phyloP scores from a whole-genome alignment of 2,113 vertebrate species.

The Protobothrops flavoviridis region DNA sequence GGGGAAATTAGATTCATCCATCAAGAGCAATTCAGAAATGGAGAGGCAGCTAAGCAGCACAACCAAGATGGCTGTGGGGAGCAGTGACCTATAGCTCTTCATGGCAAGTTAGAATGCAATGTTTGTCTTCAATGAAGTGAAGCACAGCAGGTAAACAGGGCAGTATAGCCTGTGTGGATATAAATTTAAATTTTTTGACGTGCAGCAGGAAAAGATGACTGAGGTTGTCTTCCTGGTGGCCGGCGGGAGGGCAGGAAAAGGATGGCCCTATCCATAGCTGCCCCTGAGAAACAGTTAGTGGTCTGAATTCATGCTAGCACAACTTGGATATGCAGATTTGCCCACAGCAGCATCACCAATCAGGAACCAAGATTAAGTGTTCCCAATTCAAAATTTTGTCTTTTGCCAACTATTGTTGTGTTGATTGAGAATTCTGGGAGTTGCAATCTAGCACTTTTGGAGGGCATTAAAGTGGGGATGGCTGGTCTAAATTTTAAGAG shows the following conservation, averaged over 20 bases:
- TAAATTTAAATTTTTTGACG: not conserved
- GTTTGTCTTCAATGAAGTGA: not conserved
- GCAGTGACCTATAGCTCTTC: not conserved
- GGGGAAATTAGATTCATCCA: not conserved
- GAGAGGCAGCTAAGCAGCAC: not conserved
- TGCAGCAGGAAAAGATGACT: not conserved
- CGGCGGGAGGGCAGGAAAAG: not conserved
- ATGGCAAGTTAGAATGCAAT: not conserved
- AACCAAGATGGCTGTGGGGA: not conserved
- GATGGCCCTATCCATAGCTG: not conserved
- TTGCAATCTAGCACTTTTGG: not conserved
- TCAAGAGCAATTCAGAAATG: not conserved
- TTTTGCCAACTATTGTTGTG: not conserved
- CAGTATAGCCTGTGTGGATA: not conserved
- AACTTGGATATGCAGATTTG: not conserved
- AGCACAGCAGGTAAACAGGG: not conserved
- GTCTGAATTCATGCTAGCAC: not conserved
- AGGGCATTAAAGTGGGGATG: not conserved
- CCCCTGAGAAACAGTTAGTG: not conserved
- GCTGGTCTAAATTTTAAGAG: not conserved
- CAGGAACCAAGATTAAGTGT: not conserved
- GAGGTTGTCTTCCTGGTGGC: not conserved
- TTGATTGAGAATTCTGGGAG: not conserved
- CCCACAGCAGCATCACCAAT: not conserved
- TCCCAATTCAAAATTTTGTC: not conserved